These are phyloP conservation scores for Acanthoscelides obtectus DNA, from an alignment of 2,888 invertebrate genomes.

Conservation along the genomic window DNA sequence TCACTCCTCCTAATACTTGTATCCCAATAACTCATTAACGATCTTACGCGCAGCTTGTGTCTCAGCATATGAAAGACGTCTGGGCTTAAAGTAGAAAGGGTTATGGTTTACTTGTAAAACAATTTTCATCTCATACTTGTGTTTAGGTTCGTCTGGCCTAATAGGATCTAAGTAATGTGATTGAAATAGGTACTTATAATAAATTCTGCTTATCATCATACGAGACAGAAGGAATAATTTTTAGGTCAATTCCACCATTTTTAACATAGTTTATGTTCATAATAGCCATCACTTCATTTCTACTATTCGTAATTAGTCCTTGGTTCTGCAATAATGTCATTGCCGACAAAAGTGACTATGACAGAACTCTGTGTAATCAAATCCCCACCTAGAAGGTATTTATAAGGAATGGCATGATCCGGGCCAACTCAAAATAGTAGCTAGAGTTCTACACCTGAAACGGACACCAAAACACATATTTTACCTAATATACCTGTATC, in stretches of 20 bases:
- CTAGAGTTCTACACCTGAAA: neutral
- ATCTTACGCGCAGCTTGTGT: neutral
- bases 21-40: neutral
- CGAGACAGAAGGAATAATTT: neutral
- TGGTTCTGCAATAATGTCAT: neutral
- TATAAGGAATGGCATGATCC: neutral
- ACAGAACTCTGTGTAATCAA: neutral
- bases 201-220: neutral
- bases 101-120: neutral
- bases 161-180: neutral
- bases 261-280: neutral
- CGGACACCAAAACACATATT: neutral
- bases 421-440: neutral
- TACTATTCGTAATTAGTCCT: neutral
- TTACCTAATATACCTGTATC: neutral
- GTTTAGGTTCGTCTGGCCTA: neutral
- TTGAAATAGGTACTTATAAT: neutral
- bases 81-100: neutral
- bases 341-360: neutral
- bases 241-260: neutral
- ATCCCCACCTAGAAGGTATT: neutral
- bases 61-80: neutral
- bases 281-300: neutral
- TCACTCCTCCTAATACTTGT: neutral
- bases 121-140: neutral